Base-by-base conservation (phyloP, 2,888 invertebrate genomes). In the Diarsia mendica region DNA sequence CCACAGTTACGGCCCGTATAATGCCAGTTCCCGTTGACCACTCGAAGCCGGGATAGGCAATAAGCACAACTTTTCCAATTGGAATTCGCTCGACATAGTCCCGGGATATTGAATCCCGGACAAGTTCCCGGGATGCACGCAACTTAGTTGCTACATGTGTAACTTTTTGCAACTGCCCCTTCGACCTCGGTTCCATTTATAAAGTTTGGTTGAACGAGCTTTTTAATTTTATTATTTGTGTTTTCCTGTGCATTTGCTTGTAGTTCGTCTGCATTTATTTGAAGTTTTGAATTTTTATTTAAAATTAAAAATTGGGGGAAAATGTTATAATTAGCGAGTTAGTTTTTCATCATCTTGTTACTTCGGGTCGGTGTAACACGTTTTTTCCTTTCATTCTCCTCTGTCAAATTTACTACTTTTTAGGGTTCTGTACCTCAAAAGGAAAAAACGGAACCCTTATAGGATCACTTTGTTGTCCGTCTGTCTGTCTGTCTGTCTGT, bases 31-130 rank as follows among this genome's bases (percentile, higher is more conserved):
- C 23, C 72, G 73, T 55, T 77, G 83, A 60, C 81, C 81, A 77
- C 77, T 84, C 63, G 44, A 73, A 48, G n/a, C 65, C 80, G 67
- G 84, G 68, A 65, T 64, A 73, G 77, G 80, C 80, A 82, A 82
- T 84, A 83, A 83, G 82, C 23, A 63, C 72, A 88, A 88, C 86
- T 91, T 91, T 91, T 89, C 86, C 91, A 89, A 91, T 91, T 88
- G 87, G 86, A 90, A 89, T 88, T 89, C 86, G 85, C 82, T 83
- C 79, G 73, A 87, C 85, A 79, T 77, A 72, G 80, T 84, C 74
- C 73, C 75, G 71, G 85, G 79, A 85, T 87, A 85, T 90, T 88
- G 87, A 86, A 89, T 86, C 67, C 81, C 80, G 78, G 81, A 71
- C 53, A 78, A 83, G 77, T 87, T 86, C 60, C 33, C 33, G n/a